phyloP scores from a whole-genome alignment of 2,888 invertebrate species.

The Cistogaster globosa region DNA sequence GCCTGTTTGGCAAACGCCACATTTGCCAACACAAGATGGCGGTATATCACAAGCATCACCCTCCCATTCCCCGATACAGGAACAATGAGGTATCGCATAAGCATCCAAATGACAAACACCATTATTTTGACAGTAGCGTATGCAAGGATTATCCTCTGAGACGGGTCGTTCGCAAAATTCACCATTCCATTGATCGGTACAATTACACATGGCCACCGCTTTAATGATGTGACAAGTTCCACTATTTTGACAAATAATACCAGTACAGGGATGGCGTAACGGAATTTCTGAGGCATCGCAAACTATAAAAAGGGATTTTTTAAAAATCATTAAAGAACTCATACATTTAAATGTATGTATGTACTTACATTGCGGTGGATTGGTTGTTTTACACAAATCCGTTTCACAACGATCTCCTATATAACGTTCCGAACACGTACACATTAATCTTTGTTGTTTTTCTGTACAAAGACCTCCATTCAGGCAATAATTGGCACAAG shows the following conservation, averaged over 20 bases:
- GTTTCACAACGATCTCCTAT: constrained; percentile 84
- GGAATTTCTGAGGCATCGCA: constrained; percentile 79
- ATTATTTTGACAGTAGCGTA: constrained; percentile 84
- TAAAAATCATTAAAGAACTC: not conserved
- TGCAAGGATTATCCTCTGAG: constrained; percentile 86
- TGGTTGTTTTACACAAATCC: constrained; percentile 83
- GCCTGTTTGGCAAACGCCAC: constrained; percentile 80
- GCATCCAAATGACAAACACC: constrained; percentile 86
- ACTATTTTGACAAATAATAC: constrained; percentile 84
- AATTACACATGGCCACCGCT: constrained; percentile 84
- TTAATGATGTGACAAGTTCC: constrained; percentile 84
- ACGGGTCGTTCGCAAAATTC: constrained; percentile 85
- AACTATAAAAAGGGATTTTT: constrained; percentile 68
- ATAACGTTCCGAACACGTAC: constrained; percentile 80
- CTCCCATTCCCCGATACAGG: constrained; percentile 85
- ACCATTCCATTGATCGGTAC: constrained; percentile 85
- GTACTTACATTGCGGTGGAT: constrained; percentile 79
- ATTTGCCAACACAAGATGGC: constrained; percentile 80
- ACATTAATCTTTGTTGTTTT: constrained; percentile 76
- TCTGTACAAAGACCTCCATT: constrained; percentile 84
- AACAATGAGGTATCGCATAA: constrained; percentile 84
- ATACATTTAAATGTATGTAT: too few species aligned
- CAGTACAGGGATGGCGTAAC: constrained; percentile 81
- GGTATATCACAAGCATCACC: constrained; percentile 85
- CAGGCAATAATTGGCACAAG: constrained; percentile 84